phyloP scores from a whole-genome alignment of 2,888 invertebrate genomes.

The Drosophila barbarae region DNA sequence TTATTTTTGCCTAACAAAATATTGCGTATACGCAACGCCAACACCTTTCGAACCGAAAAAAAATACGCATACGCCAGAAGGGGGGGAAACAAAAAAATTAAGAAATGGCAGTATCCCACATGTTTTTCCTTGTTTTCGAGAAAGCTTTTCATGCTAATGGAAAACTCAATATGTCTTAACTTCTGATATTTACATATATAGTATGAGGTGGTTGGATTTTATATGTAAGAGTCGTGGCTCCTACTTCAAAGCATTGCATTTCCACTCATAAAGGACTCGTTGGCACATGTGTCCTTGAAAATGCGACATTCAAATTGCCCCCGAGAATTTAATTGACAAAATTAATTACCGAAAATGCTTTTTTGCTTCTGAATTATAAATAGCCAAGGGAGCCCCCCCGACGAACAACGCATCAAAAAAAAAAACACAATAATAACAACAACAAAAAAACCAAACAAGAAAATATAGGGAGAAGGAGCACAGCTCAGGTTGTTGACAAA shows the following conservation, averaged over 20 bases:
- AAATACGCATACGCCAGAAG: neutral
- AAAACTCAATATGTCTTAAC: conserved; percentile 61
- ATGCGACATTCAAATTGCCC: conserved; percentile 17
- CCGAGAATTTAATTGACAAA: conserved; percentile 38
- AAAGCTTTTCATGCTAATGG: conserved; percentile 66
- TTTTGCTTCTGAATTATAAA: conserved; percentile 44
- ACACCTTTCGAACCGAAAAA: conserved; percentile 31
- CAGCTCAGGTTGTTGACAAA: conserved; percentile 43
- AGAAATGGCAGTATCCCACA: conserved; percentile 51
- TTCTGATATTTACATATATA: conserved; percentile 43
- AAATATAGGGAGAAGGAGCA: neutral
- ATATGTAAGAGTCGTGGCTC: conserved; percentile 17
- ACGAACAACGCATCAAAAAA: conserved; percentile 12
- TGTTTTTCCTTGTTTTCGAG: conserved; percentile 39
- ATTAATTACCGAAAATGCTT: conserved; percentile 64
- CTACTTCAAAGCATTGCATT: conserved; percentile 20
- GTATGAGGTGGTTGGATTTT: conserved; percentile 20
- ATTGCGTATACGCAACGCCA: conserved; percentile 53
- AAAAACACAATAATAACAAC: conserved; percentile 18
- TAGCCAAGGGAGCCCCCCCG: conserved; percentile 32
- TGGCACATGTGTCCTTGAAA: conserved; percentile 24
- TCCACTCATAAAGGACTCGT: neutral
- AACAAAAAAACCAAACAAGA: conserved; percentile 17
- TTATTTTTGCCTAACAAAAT: conserved; percentile 58
- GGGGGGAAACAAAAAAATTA: neutral